Base-by-base conservation (phyloP, 1,140 invertebrate species). In the Macrobrachium nipponense region DNA sequence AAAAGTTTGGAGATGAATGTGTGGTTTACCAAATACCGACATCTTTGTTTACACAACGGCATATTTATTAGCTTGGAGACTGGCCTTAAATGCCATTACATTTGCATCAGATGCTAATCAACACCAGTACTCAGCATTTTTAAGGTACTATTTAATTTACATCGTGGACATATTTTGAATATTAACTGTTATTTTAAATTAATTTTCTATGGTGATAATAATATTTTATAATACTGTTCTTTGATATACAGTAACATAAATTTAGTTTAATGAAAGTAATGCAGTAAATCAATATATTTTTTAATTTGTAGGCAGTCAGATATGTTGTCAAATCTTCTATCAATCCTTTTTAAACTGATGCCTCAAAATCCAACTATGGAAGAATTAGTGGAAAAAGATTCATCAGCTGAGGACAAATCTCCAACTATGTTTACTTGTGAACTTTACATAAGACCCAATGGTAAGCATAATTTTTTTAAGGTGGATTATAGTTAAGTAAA, bases 61-160 rank as follows among this genome's bases (percentile, higher is more conserved):
- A 23, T 97, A 96, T 91, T 91, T 97, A 59, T 90, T 96, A 0
- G 90, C 94, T 6, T 97, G 96, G 96, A 93, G 93, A 89, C 92
- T 95, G 68, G 90, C 96, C 15, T 90, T 97, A n/a, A 91, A 93
- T 51, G 93, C 95, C 75, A 95, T 95, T 90, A 92, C 93, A 79
- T 91, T 93, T 86, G 93, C 95, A 18, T 92, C 94, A 83, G 93
- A 94, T 36, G 93, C 95, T 91, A 91, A 96, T 87, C 92, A 94
- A 20, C 94, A 94, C 89, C 93, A 95, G 72, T 95, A 95, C 90
- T 93, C 94, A n/a, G 93, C 93, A 89, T 94, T 94, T 91, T 90
- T 95, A 27, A 94, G 92, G 94, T 94, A n/a, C n/a, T n/a, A 91
- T 51, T 51, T 51, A 0, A 51, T 51, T n/a, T 51, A 12, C 12